Conservation (phyloP, 2,888 invertebrate genomes). For the Yponomeuta plumbellus region DNA sequence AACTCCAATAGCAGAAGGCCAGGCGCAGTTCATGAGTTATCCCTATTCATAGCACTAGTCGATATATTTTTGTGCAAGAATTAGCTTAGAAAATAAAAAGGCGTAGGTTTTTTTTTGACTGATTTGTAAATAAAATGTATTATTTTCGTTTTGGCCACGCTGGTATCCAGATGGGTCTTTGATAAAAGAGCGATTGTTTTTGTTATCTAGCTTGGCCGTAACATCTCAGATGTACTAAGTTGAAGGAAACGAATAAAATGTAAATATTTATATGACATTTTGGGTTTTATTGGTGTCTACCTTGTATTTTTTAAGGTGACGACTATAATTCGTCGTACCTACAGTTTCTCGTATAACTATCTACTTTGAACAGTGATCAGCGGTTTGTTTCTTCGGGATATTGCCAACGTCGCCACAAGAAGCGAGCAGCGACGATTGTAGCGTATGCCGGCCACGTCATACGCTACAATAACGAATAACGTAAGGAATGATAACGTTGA, state of each 20-base stretch:
- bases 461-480: too few species aligned
- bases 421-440: too few species aligned
- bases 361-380: too few species aligned
- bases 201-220: neutral
- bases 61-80: neutral
- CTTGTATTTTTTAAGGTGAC: neutral
- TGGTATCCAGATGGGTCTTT: neutral
- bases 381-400: too few species aligned
- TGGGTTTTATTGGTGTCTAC: neutral
- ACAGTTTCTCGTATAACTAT: too few species aligned
- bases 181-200: neutral
- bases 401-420: too few species aligned
- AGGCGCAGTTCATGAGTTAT: too few species aligned
- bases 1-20: too few species aligned
- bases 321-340: too few species aligned
- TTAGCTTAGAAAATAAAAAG: neutral
- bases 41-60: neutral
- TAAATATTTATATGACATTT: constrained; percentile 6
- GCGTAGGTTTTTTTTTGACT: neutral
- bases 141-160: neutral
- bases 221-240: neutral
- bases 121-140: constrained; percentile 5
- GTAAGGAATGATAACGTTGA: too few species aligned
- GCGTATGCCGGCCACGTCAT: too few species aligned
- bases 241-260: constrained; percentile 9